Evolutionary conservation across 2,113 vertebrate species (phyloP).

Genomic region (Odobenus rosmarus): DNA sequence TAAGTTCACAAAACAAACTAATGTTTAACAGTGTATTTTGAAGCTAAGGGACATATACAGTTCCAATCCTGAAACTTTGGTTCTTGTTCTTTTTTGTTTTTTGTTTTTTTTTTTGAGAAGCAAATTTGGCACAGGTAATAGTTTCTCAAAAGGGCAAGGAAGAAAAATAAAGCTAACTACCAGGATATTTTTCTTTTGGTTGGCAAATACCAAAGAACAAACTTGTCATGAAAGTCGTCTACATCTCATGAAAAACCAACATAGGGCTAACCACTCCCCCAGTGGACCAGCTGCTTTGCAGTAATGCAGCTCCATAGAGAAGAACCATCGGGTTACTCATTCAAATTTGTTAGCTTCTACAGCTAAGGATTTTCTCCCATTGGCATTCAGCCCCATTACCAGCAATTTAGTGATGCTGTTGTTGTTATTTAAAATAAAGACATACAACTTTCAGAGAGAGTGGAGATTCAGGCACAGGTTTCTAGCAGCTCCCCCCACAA

Average conservation of each 20-base stretch:
- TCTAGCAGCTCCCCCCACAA: background rate
- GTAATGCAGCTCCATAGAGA: background rate
- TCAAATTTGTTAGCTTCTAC: background rate
- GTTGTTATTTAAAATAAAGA: background rate
- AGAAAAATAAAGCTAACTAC: background rate
- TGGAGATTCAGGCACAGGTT: background rate
- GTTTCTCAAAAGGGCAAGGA: constrained; percentile 23
- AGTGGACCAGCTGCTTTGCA: background rate
- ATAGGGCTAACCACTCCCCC: background rate
- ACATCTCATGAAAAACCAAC: background rate
- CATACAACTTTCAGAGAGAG: background rate
- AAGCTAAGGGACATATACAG: background rate
- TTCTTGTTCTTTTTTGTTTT: background rate
- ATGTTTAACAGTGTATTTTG: background rate
- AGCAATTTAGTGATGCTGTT: background rate
- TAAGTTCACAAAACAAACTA: background rate
- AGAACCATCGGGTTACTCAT: background rate
- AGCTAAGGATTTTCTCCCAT: background rate
- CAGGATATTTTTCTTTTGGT: constrained; percentile 58
- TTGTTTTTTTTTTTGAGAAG: constrained; percentile 4
- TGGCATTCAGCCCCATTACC: background rate
- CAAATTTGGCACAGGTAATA: background rate
- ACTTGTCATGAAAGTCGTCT: background rate
- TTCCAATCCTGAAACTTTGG: constrained; percentile 17
- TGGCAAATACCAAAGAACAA: constrained; percentile 57